Percentiles rank a stretch among this genome's conserved stretches.
These are phyloP conservation scores for Rhabdophis nuchalis DNA, from an alignment of 2,797 vertebrate species.

Conservation along the genomic window DNA sequence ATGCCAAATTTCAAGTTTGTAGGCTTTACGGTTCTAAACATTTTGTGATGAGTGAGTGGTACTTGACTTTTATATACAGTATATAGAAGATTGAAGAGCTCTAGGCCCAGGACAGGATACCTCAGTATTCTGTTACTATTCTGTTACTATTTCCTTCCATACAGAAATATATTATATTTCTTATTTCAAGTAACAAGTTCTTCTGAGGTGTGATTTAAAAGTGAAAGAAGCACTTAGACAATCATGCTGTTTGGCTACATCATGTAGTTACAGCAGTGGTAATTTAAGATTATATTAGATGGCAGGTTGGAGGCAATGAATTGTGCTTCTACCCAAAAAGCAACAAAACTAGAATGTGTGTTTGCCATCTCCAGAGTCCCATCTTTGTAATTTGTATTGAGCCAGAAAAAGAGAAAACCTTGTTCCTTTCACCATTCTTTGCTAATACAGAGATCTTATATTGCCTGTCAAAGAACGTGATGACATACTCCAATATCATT, in stretches of 20 bases:
- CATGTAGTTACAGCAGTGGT: neutral
- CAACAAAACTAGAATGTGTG: neutral
- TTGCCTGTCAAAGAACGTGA: neutral
- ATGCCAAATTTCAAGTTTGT: too few relatives aligned
- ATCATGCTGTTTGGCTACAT: neutral
- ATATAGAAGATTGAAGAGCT: too few relatives aligned
- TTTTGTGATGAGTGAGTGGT: too few relatives aligned
- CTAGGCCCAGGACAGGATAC: too few relatives aligned
- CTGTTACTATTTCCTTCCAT: too few relatives aligned
- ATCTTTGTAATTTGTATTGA: neutral
- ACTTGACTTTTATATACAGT: too few relatives aligned
- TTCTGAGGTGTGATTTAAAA: neutral
- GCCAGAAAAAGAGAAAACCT: neutral
- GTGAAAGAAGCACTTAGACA: neutral
- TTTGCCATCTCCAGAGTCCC: neutral
- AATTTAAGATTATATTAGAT: neutral
- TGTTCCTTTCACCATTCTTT: neutral
- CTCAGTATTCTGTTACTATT: too few relatives aligned
- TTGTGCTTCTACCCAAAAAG: neutral
- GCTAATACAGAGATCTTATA: neutral
- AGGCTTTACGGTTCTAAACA: too few relatives aligned
- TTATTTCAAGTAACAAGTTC: neutral
- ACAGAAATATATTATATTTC: neutral
- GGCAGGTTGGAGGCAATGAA: neutral
- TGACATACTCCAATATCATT: neutral